Conservation (phyloP, 1,140 invertebrate genomes). For the Aphaenogaster rudis region DNA sequence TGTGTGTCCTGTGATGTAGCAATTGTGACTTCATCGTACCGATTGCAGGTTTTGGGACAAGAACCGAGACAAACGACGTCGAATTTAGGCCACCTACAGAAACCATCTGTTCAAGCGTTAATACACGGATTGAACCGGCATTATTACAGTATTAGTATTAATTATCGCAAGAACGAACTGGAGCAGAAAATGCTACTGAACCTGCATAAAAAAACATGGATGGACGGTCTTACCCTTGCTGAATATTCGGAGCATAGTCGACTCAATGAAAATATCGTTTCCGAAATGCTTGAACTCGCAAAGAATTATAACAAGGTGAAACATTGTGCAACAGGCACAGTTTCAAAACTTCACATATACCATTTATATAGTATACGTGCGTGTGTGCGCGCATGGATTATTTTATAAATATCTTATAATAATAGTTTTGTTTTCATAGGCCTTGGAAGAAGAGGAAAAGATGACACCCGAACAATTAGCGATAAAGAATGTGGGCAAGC, state of each 20-base stretch:
- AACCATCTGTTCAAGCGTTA: conserved; percentile 99
- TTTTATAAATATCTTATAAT: neutral
- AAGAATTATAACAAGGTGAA: conserved; percentile 99
- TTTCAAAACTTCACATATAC: conserved; percentile 14
- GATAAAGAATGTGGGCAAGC: conserved; percentile 99
- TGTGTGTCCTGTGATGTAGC: neutral
- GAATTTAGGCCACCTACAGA: conserved; percentile 99
- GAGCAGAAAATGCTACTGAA: conserved; percentile 99
- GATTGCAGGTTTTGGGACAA: conserved; percentile 93
- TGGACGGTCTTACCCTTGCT: conserved; percentile 97
- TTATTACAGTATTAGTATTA: conserved; percentile 99
- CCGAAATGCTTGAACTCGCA: conserved; percentile 98
- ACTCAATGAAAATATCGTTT: conserved; percentile 96
- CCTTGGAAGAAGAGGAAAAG: conserved; percentile 99
- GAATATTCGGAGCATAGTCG: conserved; percentile 98
- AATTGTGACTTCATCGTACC: conserved; percentile 8
- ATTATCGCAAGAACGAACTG: conserved; percentile 99
- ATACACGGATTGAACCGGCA: conserved; percentile 99
- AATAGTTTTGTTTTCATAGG: conserved; percentile 85
- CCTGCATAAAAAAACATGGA: conserved; percentile 99
- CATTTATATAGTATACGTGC: neutral
- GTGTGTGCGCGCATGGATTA: neutral
- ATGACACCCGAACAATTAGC: conserved; percentile 99
- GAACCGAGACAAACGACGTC: conserved; percentile 99
- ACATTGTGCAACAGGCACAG: conserved; percentile 28